These are phyloP conservation scores for Carposina sasakii DNA, from an alignment of 1,140 invertebrate species.

Conservation along the genomic window DNA sequence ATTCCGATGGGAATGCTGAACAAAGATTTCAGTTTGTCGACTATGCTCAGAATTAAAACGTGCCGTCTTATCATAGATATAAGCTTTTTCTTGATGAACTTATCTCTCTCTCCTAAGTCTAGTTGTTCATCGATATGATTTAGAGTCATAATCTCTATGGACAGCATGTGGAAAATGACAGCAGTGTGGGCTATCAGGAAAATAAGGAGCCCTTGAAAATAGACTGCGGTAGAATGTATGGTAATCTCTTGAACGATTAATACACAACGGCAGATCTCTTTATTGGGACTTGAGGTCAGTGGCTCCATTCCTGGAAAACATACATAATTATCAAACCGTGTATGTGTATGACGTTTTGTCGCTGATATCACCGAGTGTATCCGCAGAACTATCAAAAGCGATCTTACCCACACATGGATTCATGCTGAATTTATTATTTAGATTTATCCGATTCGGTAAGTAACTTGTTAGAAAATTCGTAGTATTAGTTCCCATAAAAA, in stretches of 20 bases:
- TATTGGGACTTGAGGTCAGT: conserved; percentile 31
- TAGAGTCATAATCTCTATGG: conserved; percentile 37
- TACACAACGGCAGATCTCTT: conserved; percentile 35
- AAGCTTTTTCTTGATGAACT: conserved; percentile 28
- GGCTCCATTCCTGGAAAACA: conserved; percentile 41
- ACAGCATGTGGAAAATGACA: conserved; percentile 43
- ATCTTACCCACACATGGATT: conserved; percentile 47
- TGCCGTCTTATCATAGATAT: conserved; percentile 37
- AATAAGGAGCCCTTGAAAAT: conserved; percentile 44
- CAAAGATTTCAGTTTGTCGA: conserved; percentile 38
- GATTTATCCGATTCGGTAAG: conserved; percentile 35
- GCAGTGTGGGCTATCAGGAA: conserved; percentile 47
- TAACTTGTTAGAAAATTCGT: conserved; percentile 36
- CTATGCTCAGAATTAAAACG: conserved; percentile 29
- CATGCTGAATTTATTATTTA: conserved; percentile 39
- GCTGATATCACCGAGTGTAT: too few relatives aligned
- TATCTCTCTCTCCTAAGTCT: conserved; percentile 12
- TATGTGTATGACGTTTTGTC: too few relatives aligned
- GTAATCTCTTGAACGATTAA: conserved; percentile 31
- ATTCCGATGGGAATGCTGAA: conserved; percentile 51
- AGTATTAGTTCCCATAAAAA: conserved; percentile 38
- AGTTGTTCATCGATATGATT: conserved; percentile 19
- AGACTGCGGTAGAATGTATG: conserved; percentile 35
- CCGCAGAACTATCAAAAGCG: neutral
- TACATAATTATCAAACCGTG: too few relatives aligned